Evolutionary conservation across 2,113 vertebrate species (phyloP).

Genomic region (Galbula dea): DNA sequence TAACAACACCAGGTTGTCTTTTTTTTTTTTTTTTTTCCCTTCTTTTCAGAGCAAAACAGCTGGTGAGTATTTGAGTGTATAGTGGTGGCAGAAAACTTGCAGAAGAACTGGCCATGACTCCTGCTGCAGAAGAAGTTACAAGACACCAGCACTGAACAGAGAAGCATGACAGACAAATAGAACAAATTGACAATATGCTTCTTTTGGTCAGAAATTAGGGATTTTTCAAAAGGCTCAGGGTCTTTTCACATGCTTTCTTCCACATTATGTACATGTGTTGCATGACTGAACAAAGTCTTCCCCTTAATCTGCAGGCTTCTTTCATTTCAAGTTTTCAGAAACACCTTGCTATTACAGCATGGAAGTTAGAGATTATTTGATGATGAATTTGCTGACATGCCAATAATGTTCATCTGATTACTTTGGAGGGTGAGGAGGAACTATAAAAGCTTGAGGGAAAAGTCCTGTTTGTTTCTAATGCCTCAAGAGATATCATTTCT

Average conservation of each 20-base stretch:
- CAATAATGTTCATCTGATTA: conserved; percentile 52
- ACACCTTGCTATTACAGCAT: background rate
- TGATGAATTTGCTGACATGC: conserved; percentile 35
- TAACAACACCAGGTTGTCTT: conserved; percentile 35
- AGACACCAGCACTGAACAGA: background rate
- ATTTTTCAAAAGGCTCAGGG: background rate
- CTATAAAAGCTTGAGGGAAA: conserved; percentile 13
- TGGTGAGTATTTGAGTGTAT: conserved; percentile 37
- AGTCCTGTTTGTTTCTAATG: conserved; percentile 40
- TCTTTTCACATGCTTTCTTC: conserved; percentile 46
- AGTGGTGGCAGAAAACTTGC: background rate
- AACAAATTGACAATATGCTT: conserved; percentile 10
- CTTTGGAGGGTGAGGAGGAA: conserved; percentile 18
- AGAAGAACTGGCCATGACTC: background rate
- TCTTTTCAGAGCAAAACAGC: conserved; percentile 12
- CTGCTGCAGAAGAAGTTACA: background rate
- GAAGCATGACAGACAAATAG: background rate
- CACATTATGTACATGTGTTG: background rate
- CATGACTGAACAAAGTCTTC: conserved; percentile 16
- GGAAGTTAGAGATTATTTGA: conserved; percentile 49
- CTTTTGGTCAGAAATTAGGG: conserved; percentile 7
- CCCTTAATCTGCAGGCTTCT: conserved; percentile 10
- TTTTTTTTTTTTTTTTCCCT: background rate
- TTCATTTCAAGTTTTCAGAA: conserved; percentile 15
- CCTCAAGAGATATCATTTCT: conserved; percentile 37